Evolutionary conservation across 2,888 invertebrate genomes (phyloP), one percentile per base, ranked within the genome.

Genomic region (Hyposoter didymator): DNA sequence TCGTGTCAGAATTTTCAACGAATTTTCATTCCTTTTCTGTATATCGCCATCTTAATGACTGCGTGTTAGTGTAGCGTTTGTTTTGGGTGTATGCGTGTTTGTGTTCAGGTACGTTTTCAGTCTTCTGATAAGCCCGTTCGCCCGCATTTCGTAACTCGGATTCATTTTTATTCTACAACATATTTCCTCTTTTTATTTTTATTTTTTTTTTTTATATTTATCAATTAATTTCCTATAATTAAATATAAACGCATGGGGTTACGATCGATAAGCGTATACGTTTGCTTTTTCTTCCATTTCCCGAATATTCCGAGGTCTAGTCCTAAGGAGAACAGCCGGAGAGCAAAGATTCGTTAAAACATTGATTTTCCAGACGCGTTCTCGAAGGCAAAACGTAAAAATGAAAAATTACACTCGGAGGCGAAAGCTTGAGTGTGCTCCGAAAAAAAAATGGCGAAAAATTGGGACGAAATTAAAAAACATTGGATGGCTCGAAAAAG

Each of bases 71-170:
- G 66, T 62, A 43, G 43, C 47, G 49, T 39, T 49, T 55, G 52
- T 69, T 82, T 59, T 82, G 67, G 47, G 78, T 55, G 64, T 79
- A 45, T 73, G 64, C 45, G 45, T 74, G 67, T 83, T 62, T 84
- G 87, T 84, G 70, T 89, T 91, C 92, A 92, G 92, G 91, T 92
- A 92, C 92, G 78, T 91, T 90, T 90, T 92, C 92, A 92, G 92
- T 92, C 92, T 92, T 92, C 90, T 90, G 87, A 90, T 79, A 82
- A 84, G 59, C 82, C 85, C 85, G 82, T 82, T 85, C 82, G 85
- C 55, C 74, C 55, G n/a, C n/a, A 66, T 64, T 64, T 43, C 52
- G 14, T 39, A 39, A 49, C 74, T 76, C 62, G 47, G 35, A 22
- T 76, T 70, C 66, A 49, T 59, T 74, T 59, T 74, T 39, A 67